Evolutionary conservation across 2,113 vertebrate species (phyloP), one percentile per base, ranked within the genome.

Genomic region (Limanda limanda): DNA sequence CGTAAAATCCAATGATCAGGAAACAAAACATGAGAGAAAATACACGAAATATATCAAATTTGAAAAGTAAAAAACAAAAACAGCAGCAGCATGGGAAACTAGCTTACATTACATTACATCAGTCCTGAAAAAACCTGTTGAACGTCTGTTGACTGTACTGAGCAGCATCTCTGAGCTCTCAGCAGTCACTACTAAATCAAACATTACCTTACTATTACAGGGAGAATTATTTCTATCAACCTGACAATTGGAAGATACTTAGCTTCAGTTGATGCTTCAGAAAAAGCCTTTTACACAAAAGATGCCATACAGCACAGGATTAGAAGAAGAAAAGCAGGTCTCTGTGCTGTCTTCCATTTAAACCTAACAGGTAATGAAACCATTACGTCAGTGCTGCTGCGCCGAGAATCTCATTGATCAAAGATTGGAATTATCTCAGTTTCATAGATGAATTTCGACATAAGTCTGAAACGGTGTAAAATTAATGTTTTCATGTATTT

Each of bases 401-500:
- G 31, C 37, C 2, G 2, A 10, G 23, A 24, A 70, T 15, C 6
- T 56, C 31, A 63, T 7, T 60, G 15, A 74, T 64, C 21, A 63
- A 23, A 64, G 37, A 68, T 58, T 42, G 35, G 24, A 64, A 51
- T 4, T 75, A 72, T 48, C 0, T 24, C 1, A 0, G 0, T 42
- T 82, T 64, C 13, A 64, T 15, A 18, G 62, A 4, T 59, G 42
- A 59, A 68, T 12, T 13, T 42, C 2, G 3, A 42, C 10, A 42
- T 42, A 13, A 13, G 40, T 3, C 11, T 42, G 40, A 55, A 42
- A n/a, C 8, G 8, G 40, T 18, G 37, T 62, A 69, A 82, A 78
- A 86, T 75, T 1, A 56, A 74, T 67, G 54, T 61, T 71, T 76
- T 72, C 47, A 82, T 60, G n/a, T 62, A 85, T 82, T 59, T 84